Evolutionary conservation across 2,797 vertebrate genomes (phyloP).

Genomic region (Leuciscus waleckii): DNA sequence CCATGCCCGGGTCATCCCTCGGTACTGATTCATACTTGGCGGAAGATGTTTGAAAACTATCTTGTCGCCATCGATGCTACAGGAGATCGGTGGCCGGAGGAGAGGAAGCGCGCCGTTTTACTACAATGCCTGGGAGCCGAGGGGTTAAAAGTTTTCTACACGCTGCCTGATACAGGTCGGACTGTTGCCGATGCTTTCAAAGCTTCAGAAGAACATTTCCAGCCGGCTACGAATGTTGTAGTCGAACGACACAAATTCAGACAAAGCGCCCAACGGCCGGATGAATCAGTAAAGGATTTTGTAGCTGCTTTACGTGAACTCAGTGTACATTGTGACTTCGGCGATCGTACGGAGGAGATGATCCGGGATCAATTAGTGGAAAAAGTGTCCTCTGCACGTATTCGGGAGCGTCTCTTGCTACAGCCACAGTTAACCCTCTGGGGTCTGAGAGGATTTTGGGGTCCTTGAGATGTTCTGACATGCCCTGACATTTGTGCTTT

Average conservation of each 20-base stretch:
- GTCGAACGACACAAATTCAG: conserved; percentile 15
- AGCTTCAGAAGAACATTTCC: conserved; percentile 26
- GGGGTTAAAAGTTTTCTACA: conserved; percentile 31
- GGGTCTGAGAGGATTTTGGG: too few relatives aligned
- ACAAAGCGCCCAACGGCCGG: neutral
- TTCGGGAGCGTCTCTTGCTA: neutral
- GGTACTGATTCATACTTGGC: conserved; percentile 6
- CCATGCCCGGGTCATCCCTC: conserved; percentile 15
- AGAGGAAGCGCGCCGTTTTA: neutral
- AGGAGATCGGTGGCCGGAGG: neutral
- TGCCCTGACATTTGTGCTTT: too few relatives aligned
- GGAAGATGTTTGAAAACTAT: conserved; percentile 35
- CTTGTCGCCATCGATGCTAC: neutral
- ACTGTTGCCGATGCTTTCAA: neutral
- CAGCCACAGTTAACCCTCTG: too few relatives aligned
- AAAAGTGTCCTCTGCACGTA: neutral
- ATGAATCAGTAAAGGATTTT: conserved; percentile 20
- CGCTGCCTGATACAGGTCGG: conserved; percentile 8
- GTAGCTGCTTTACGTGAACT: conserved; percentile 14
- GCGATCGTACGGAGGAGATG: neutral
- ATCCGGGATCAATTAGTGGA: neutral
- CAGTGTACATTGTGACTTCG: neutral
- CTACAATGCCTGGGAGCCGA: neutral
- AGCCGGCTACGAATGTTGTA: conserved; percentile 21
- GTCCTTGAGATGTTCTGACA: too few relatives aligned